Conservation (phyloP, 2,888 invertebrate genomes). For the Pyrgus malvae region DNA sequence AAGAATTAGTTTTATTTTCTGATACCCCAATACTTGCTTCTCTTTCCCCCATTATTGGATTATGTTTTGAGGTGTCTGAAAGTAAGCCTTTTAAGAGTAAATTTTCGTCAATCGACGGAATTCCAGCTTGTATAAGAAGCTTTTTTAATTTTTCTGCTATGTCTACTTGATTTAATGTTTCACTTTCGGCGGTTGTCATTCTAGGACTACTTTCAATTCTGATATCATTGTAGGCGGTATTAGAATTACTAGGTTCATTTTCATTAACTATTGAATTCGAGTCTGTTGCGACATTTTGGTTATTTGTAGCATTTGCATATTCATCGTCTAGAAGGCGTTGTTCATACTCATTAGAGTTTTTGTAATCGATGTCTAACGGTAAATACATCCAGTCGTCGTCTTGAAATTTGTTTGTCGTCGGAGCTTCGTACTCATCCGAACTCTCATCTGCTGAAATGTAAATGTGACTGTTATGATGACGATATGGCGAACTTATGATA, state of each 20-base stretch:
- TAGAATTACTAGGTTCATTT: background rate
- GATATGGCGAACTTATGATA: constrained; percentile 50
- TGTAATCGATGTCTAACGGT: constrained; percentile 48
- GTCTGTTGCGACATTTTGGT: constrained; percentile 20
- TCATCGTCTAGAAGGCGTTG: constrained; percentile 28
- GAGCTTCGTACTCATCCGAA: constrained; percentile 73
- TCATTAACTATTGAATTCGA: constrained; percentile 4
- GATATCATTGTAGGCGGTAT: constrained; percentile 26
- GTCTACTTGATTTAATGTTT: constrained; percentile 37
- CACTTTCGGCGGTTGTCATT: background rate
- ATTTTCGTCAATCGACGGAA: constrained; percentile 57
- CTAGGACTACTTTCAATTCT: background rate
- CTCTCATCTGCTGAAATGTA: constrained; percentile 78
- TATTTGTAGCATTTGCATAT: constrained; percentile 30
- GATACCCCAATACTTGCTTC: constrained; percentile 19
- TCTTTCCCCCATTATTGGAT: constrained; percentile 32
- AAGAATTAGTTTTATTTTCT: constrained; percentile 40
- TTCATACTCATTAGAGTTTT: constrained; percentile 32
- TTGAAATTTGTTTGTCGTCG: constrained; percentile 53
- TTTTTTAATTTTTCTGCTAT: constrained; percentile 58
- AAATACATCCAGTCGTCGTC: constrained; percentile 75
- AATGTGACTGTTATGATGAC: constrained; percentile 71
- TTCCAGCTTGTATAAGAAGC: constrained; percentile 58
- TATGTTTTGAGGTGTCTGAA: constrained; percentile 41
- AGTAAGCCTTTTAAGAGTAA: constrained; percentile 55